Percentiles rank a stretch among this genome's conserved stretches.
Conservation (phyloP, 2,888 invertebrate species). For the Brachyptera putata region DNA sequence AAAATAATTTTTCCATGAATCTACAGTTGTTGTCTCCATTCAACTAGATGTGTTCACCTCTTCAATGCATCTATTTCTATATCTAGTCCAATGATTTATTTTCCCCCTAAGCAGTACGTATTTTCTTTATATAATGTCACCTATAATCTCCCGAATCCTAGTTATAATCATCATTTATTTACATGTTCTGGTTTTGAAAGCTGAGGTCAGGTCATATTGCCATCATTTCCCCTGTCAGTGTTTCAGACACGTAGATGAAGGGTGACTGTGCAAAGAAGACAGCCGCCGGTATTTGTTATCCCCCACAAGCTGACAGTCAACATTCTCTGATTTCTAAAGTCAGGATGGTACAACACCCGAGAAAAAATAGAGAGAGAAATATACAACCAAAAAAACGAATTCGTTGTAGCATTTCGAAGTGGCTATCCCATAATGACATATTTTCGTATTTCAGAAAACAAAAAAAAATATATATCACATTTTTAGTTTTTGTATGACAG, state of each 20-base stretch:
- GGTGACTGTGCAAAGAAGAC: conserved; percentile 18
- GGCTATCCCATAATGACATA: no score
- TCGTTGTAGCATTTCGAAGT: no score
- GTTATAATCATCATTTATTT: conserved; percentile 5
- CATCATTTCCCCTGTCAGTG: conserved; percentile 15
- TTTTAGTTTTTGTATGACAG: no score
- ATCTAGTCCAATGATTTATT: no score
- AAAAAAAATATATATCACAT: no score
- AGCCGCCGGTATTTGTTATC: conserved; percentile 23
- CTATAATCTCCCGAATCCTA: background rate
- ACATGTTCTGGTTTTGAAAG: background rate
- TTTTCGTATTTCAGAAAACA: no score
- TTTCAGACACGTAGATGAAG: conserved; percentile 19
- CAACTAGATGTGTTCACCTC: no score
- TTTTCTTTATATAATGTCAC: no score
- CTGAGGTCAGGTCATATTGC: background rate
- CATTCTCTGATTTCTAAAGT: conserved; percentile 18
- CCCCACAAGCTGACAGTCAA: conserved; percentile 23
- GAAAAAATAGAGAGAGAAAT: background rate
- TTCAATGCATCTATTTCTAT: no score
- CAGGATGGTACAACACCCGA: background rate
- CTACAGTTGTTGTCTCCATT: no score
- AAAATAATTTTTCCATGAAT: no score
- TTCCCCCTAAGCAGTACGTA: no score
- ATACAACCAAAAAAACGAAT: conserved; percentile 2